phyloP scores from a whole-genome alignment of 1,140 invertebrate species.

The Polyergus mexicanus region DNA sequence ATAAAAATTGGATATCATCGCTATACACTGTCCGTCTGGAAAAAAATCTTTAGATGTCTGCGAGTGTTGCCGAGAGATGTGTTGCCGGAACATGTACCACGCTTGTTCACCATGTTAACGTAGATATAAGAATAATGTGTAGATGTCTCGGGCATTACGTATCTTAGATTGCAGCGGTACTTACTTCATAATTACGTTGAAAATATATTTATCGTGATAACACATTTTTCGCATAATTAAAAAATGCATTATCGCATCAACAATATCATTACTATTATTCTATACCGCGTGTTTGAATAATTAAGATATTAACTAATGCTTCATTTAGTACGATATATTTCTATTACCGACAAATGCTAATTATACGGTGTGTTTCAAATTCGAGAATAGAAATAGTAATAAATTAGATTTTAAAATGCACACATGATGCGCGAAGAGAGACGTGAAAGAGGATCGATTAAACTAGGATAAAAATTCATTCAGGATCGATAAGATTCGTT shows the following conservation, averaged over 20 bases:
- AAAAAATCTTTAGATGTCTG: neutral
- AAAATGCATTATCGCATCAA: neutral
- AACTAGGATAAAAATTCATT: neutral
- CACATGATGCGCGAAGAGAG: too few relatives aligned
- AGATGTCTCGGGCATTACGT: neutral
- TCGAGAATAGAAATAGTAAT: neutral
- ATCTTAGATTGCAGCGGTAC: neutral
- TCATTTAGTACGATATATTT: neutral
- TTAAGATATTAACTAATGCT: neutral
- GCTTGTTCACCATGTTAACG: slow-evolving; percentile 28
- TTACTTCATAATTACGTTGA: neutral
- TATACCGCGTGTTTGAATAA: neutral
- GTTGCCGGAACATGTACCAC: neutral
- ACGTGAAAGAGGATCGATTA: neutral
- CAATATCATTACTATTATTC: neutral
- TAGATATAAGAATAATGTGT: slow-evolving; percentile 14
- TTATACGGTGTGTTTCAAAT: neutral
- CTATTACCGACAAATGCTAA: neutral
- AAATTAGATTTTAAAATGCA: neutral
- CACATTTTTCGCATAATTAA: slow-evolving; percentile 1
- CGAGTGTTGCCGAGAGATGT: neutral
- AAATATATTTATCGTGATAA: slow-evolving; percentile 23
- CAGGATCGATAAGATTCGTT: neutral
- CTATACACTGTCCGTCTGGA: neutral
- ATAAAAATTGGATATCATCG: slow-evolving; percentile 41